Percentiles rank a stretch among this genome's conserved stretches.
Conservation (phyloP, 2,797 vertebrate species). For the Bradypodion pumilum region DNA sequence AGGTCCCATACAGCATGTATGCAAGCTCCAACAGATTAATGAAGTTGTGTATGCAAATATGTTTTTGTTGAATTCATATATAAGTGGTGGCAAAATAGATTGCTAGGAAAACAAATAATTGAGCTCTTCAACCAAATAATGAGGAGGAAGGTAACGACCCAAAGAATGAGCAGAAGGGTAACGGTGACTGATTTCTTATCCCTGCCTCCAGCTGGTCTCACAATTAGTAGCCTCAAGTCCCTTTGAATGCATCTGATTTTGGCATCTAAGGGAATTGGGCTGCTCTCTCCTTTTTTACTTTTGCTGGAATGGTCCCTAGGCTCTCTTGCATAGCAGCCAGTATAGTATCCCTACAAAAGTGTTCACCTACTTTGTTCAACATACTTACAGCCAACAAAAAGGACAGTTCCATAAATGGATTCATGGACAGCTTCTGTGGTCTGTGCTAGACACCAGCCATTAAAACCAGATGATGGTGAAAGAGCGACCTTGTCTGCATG, state of each 20-base stretch:
- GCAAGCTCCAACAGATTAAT: neutral
- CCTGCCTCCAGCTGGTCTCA: too few species aligned
- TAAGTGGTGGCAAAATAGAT: neutral
- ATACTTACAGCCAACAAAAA: slow-evolving; percentile 80
- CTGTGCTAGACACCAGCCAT: slow-evolving; percentile 63
- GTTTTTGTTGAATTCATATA: neutral
- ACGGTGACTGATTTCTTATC: too few species aligned
- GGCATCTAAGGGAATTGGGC: too few species aligned
- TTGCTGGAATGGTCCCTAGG: too few species aligned
- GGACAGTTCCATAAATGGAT: slow-evolving; percentile 61
- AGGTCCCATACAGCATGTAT: neutral
- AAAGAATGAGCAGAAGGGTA: too few species aligned
- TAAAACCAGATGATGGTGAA: slow-evolving; percentile 71
- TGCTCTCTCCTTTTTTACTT: too few species aligned
- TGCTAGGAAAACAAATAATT: neutral
- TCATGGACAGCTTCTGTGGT: neutral
- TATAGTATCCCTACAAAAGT: neutral
- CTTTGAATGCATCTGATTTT: too few species aligned
- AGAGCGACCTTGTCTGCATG: slow-evolving; percentile 66
- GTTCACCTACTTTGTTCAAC: neutral
- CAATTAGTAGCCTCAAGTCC: too few species aligned
- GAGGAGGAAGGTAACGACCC: too few species aligned
- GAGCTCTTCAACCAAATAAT: too few species aligned
- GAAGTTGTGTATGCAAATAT: too few species aligned
- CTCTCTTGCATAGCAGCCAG: too few species aligned